These are phyloP conservation scores for Mustelus asterias DNA, from an alignment of 2,113 vertebrate genomes.

Conservation along the genomic window DNA sequence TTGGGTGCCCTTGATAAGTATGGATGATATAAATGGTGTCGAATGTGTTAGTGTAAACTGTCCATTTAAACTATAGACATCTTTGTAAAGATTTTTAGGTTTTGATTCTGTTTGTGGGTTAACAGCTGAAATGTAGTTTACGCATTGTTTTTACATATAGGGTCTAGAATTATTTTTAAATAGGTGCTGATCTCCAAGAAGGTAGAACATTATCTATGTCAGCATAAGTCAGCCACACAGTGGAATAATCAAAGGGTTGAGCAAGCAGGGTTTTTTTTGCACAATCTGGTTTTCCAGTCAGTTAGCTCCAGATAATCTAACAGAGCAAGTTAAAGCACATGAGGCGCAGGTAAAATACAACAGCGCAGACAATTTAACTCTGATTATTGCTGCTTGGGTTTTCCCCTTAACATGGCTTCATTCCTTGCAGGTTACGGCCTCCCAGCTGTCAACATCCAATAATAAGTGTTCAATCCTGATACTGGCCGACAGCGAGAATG, in stretches of 20 bases:
- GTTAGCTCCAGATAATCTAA: not conserved
- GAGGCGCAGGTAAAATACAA: not conserved
- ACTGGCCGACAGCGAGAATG: constrained; percentile 86
- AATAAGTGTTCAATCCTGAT: constrained; percentile 90
- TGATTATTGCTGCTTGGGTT: too few species aligned
- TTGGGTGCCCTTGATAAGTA: not conserved
- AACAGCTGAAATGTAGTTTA: not conserved
- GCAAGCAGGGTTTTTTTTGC: not conserved
- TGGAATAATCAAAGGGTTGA: not conserved
- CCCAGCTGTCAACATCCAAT: constrained; percentile 79
- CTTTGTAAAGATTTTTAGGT: not conserved
- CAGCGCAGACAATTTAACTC: not conserved
- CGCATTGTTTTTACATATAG: not conserved
- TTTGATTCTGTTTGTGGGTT: not conserved
- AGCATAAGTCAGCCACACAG: not conserved
- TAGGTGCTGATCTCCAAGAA: not conserved
- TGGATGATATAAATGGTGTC: not conserved
- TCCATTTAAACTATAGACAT: not conserved
- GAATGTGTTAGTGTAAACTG: not conserved
- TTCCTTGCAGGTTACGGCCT: constrained; percentile 78
- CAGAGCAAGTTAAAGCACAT: not conserved
- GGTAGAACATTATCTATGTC: not conserved
- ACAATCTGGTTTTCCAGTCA: not conserved
- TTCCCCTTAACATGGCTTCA: not conserved
- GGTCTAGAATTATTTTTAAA: not conserved